Base-by-base conservation (phyloP, 2,113 vertebrate genomes). In the Terrapene triunguis region DNA sequence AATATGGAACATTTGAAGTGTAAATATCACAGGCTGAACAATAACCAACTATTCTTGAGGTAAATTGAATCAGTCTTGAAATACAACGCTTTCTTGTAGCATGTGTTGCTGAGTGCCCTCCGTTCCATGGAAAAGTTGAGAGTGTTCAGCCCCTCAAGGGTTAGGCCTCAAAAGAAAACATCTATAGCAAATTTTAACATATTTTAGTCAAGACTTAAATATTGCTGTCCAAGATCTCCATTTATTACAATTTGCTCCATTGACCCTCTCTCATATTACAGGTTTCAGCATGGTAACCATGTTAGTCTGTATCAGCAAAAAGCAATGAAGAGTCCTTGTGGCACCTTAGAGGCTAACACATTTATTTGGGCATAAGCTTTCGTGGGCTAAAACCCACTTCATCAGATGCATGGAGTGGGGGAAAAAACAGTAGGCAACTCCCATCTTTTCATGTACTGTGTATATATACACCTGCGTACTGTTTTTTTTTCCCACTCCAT, bases 11-110 rank as follows among this genome's bases (percentile, higher is more conserved):
- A 87, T 5, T 10, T 16, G 38, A 91, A 92, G 27, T 25, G 53
- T n/a, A 95, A 94, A 83, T 97, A 93, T 55, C 91, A 91, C 50
- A 85, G 90, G 57, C 27, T 86, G 59, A 92, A 90, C 65, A 22
- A 96, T 96, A 59, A 93, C 48, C n/a, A 96, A 89, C 21, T 80
- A n/a, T 89, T 85, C 32, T 76, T 76, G 54, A 93, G 84, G 78
- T 32, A 86, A 95, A 95, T 2, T 1, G 57, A 93, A 94, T 89
- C 9, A 76, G 88, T 72, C 47, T 85, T 72, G 13, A 94, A 93
- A 87, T 1, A 1, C 7, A 0, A 0, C 89, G n/a, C 79, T 87
- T 80, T 93, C 65, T 32, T 88, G 9, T 10, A 83, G 19, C 32
- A 22, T 92, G 25, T 2, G 8, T 59, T 88, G 57, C 29, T 90